phyloP scores from a whole-genome alignment of 2,888 invertebrate species.

The Seira ritae region DNA sequence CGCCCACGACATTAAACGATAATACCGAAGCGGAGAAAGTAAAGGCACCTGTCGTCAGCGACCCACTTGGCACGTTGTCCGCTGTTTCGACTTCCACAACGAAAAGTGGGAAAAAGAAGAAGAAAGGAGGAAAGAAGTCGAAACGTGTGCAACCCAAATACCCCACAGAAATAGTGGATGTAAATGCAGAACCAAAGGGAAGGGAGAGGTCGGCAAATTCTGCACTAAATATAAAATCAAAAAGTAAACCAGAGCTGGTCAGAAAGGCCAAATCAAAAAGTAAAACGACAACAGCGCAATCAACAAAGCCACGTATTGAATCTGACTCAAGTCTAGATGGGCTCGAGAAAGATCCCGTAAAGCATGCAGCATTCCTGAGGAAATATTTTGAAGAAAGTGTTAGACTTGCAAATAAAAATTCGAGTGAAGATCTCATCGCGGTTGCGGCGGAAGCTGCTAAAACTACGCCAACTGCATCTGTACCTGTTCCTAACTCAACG shows the following conservation, averaged over 20 bases:
- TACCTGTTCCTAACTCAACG: neutral
- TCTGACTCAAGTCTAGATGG: conserved; percentile 34
- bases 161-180: neutral
- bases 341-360: conserved; percentile 40
- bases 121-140: neutral
- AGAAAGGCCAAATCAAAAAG: neutral
- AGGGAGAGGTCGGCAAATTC: neutral
- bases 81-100: neutral
- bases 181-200: neutral
- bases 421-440: neutral
- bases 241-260: neutral
- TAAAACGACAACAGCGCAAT: neutral
- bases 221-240: conserved; percentile 1
- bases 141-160: neutral
- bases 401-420: conserved; percentile 32
- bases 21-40: too few relatives aligned
- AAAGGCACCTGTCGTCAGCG: neutral
- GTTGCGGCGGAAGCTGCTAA: neutral
- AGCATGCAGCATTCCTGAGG: conserved; percentile 46
- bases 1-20: neutral
- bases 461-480: neutral
- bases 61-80: neutral
- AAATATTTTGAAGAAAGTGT: conserved; percentile 51
- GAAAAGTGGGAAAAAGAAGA: neutral
- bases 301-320: neutral